Evolutionary conservation across 2,888 invertebrate genomes (phyloP).

Genomic region (Anodontia alba): DNA sequence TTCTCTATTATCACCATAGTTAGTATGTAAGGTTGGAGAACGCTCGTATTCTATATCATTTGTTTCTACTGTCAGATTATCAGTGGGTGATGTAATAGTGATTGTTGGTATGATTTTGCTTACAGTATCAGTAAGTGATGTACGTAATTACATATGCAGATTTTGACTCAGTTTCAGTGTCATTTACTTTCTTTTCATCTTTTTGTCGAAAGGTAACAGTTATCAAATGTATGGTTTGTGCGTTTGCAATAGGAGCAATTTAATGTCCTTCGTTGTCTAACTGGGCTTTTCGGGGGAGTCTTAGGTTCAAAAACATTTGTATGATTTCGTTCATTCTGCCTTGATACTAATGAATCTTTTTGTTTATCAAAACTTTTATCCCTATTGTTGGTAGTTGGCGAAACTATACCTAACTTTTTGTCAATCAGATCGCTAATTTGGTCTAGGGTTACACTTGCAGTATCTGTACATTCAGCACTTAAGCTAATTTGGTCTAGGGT

Average conservation of each 20-base stretch:
- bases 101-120: not conserved
- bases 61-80: not conserved
- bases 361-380: no score
- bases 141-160: not conserved
- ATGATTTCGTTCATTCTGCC: not conserved
- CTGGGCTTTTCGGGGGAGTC: not conserved
- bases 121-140: not conserved
- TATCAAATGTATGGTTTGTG: not conserved
- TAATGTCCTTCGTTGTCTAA: not conserved
- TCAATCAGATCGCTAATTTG: not conserved
- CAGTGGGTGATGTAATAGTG: not conserved
- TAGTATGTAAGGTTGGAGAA: no score
- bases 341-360: not conserved
- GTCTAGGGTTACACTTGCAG: not conserved
- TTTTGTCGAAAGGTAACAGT: not conserved
- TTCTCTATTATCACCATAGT: not conserved
- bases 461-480: not conserved
- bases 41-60: no score
- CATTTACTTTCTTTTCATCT: not conserved
- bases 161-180: not conserved
- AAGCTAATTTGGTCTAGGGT: not conserved
- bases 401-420: not conserved
- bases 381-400: not conserved
- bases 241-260: not conserved
- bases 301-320: not conserved